These are phyloP conservation scores for Melitaea athalia DNA, from an alignment of 2,888 invertebrate genomes.

Conservation along the genomic window DNA sequence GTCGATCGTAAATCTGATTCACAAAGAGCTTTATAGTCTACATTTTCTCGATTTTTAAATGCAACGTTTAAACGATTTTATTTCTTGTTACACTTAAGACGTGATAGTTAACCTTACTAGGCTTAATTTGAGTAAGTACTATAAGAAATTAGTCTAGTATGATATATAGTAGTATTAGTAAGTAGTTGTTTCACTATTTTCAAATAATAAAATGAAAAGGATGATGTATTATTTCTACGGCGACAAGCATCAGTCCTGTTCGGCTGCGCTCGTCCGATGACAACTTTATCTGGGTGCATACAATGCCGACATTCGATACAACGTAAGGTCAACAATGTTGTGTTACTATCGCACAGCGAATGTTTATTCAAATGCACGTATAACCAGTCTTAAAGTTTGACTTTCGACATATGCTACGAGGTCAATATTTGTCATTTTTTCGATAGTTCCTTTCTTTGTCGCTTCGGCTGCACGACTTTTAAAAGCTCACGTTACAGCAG, in stretches of 20 bases:
- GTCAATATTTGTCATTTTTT: constrained; percentile 77
- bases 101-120: too few relatives aligned
- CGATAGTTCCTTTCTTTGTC: constrained; percentile 61
- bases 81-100: not conserved
- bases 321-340: constrained; percentile 73
- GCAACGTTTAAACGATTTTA: not conserved
- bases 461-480: constrained; percentile 38
- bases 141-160: too few relatives aligned
- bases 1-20: constrained; percentile 54
- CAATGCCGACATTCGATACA: constrained; percentile 68
- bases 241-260: not conserved
- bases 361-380: constrained; percentile 81
- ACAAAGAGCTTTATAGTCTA: constrained; percentile 54
- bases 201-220: too few relatives aligned
- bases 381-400: constrained; percentile 68
- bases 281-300: constrained; percentile 65
- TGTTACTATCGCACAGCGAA: constrained; percentile 69
- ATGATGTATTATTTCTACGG: constrained; percentile 41
- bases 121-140: too few relatives aligned
- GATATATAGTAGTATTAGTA: too few relatives aligned
- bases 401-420: constrained; percentile 79
- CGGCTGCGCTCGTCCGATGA: constrained; percentile 53
- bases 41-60: constrained; percentile 49
- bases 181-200: too few relatives aligned
- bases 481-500: constrained; percentile 19